These are phyloP conservation scores for Guaruba guarouba DNA, from an alignment of 2,113 vertebrate genomes.

Conservation along the genomic window DNA sequence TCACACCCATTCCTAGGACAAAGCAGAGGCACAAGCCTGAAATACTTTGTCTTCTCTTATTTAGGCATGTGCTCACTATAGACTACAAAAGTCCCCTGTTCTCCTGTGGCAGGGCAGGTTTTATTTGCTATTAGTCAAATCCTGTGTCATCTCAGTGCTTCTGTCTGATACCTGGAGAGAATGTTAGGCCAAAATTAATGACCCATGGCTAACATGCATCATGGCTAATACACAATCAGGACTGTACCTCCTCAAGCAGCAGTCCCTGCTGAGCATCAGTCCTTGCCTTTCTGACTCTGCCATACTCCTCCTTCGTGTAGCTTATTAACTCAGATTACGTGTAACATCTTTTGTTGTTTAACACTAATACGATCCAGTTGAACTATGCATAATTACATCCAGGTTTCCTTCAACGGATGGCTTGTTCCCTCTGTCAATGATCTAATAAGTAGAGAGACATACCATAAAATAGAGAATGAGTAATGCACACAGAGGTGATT, in stretches of 20 bases:
- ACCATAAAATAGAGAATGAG: slow-evolving; percentile 28
- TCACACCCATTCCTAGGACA: neutral
- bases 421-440: slow-evolving; percentile 32
- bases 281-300: slow-evolving; percentile 20
- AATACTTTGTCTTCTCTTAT: neutral
- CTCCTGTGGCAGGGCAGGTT: neutral
- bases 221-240: neutral
- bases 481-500: slow-evolving; percentile 53
- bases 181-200: slow-evolving; percentile 38
- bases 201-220: slow-evolving; percentile 13
- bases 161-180: slow-evolving; percentile 33
- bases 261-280: neutral
- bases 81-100: neutral
- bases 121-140: neutral
- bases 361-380: slow-evolving; percentile 28
- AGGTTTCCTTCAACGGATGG: slow-evolving; percentile 47
- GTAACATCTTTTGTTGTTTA: slow-evolving; percentile 46
- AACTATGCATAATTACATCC: slow-evolving; percentile 59
- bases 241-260: neutral
- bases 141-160: slow-evolving; percentile 5
- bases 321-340: neutral
- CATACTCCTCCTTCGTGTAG: neutral
- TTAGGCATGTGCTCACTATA: neutral
- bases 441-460: slow-evolving; percentile 23
- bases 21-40: neutral